Base-by-base conservation (phyloP, 1,140 invertebrate species). In the Latrodectus geometricus region DNA sequence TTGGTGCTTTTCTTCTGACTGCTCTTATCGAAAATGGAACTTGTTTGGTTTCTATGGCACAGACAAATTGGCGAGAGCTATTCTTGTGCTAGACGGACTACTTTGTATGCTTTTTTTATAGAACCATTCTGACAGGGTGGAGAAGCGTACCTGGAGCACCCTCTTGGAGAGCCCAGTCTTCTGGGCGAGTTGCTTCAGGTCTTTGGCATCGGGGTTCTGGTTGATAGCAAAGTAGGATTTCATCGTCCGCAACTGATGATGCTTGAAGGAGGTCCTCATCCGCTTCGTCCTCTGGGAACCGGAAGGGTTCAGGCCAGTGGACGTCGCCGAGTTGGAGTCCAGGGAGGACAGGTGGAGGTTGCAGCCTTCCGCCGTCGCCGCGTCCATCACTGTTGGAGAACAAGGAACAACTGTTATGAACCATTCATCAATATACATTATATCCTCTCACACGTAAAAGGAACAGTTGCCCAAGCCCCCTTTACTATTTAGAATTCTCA, bases 211-310 rank as follows among this genome's bases (percentile, higher is more conserved):
- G 0, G 98, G 98, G 93, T 99, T 99, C 92, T 99, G 98, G 93
- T 99, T 99, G 91, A 99, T 95, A 87, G 96, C 95, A 92, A 99
- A 99, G 92, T 99, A 99, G 88, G 96, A 96, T 93, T 99, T 99
- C 97, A 99, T 99, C 87, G 97, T 98, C 87, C 97, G 93, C 74
- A 99, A 93, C 92, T 99, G 98, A 92, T 99, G 97, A 92, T 99
- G 97, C 91, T 99, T 99, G 92, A 99, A 99, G 90, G 97, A 98
- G 86, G 98, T 99, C 84, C 98, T 93, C 95, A 98, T 98, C 68
- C 50, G 76, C 77, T 86, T 87, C 52, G 82, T 79, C 68, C 85
- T 61, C 66, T 91, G 91, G 7, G 72, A 75, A 76, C 79, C 74
- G 20, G 80, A 56, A 61, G 35, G 70, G 50, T 79, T 52, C n/a